Conservation (phyloP, 1,140 invertebrate genomes). For the Drosophila bipectinata region DNA sequence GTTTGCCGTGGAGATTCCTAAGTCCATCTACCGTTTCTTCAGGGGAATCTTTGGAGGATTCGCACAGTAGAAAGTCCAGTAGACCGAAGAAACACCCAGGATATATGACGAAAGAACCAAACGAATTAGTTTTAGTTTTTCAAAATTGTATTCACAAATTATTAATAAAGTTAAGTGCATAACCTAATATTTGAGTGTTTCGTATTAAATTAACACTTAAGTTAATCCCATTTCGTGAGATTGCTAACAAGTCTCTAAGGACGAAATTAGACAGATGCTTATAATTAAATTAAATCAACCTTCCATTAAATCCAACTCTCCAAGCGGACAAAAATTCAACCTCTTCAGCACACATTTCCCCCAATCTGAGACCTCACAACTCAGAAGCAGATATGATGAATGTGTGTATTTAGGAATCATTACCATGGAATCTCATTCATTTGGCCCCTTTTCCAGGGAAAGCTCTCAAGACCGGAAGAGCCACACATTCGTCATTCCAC, state of each 20-base stretch:
- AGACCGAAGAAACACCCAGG: background rate
- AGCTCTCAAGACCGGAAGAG: background rate
- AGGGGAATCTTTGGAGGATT: constrained; percentile 65
- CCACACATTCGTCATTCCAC: constrained; percentile 21
- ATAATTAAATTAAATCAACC: background rate
- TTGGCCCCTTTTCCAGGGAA: constrained; percentile 1
- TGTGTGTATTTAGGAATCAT: constrained; percentile 55
- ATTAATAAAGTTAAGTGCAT: constrained; percentile 26
- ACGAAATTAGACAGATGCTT: background rate
- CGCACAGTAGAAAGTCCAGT: constrained; percentile 26
- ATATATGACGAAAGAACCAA: background rate
- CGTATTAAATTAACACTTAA: background rate
- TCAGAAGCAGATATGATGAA: constrained; percentile 42
- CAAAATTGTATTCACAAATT: background rate
- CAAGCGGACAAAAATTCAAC: constrained; percentile 1
- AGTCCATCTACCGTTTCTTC: constrained; percentile 70
- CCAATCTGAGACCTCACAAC: background rate
- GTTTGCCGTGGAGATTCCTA: constrained; percentile 69
- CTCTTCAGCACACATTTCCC: constrained; percentile 18
- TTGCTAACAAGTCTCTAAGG: background rate
- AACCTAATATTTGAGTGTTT: background rate
- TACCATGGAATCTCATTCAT: constrained; percentile 28
- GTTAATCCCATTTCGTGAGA: background rate
- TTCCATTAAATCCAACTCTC: background rate
- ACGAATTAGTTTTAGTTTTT: background rate